These are phyloP conservation scores for Gymnoscelis rufifasciata DNA, from an alignment of 2,888 invertebrate species.

Conservation along the genomic window DNA sequence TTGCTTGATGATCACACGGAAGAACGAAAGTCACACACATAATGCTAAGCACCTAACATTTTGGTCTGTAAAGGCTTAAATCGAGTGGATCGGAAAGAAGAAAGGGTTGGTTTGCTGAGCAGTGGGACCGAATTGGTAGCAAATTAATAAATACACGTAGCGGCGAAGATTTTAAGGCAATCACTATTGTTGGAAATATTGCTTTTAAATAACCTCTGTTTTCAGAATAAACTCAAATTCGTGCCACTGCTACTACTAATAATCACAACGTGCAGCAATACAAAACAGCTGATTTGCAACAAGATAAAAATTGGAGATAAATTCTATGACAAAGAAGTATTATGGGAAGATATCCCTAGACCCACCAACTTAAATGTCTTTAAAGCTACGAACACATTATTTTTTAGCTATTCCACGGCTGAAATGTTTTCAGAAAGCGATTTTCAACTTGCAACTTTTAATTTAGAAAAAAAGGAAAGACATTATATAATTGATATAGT, in stretches of 20 bases:
- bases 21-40: too few relatives aligned
- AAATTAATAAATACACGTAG: too few relatives aligned
- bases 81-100: too few relatives aligned
- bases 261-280: slow-evolving; percentile 11
- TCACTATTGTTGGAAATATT: too few relatives aligned
- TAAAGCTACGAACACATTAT: slow-evolving; percentile 45
- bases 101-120: too few relatives aligned
- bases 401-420: slow-evolving; percentile 50
- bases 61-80: too few relatives aligned
- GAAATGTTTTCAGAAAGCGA: slow-evolving; percentile 50
- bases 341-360: slow-evolving; percentile 43
- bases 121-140: too few relatives aligned
- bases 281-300: slow-evolving; percentile 40
- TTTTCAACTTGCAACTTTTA: slow-evolving; percentile 49
- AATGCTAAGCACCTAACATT: too few relatives aligned
- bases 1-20: too few relatives aligned
- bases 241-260: slow-evolving; percentile 12
- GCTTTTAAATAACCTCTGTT: too few relatives aligned
- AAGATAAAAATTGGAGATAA: slow-evolving; percentile 42
- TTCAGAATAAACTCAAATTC: too few relatives aligned
- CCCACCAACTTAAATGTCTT: slow-evolving; percentile 52
- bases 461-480: slow-evolving; percentile 44
- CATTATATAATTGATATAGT: slow-evolving; percentile 47
- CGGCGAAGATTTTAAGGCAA: too few relatives aligned
- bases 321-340: slow-evolving; percentile 47